These are phyloP conservation scores for Drosophila asahinai DNA, from an alignment of 1,140 invertebrate species.

Conservation along the genomic window DNA sequence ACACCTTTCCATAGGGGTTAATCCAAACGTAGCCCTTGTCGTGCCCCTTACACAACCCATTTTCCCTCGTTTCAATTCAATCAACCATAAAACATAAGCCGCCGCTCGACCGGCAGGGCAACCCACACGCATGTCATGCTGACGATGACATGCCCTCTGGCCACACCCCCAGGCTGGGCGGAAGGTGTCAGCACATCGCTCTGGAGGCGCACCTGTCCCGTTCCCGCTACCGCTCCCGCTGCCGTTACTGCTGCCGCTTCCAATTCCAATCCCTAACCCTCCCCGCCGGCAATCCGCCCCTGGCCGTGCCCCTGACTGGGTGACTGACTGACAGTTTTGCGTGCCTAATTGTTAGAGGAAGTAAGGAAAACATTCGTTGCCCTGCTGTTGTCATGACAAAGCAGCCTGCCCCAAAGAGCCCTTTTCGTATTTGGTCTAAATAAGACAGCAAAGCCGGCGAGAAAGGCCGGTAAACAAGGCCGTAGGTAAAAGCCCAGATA, in stretches of 20 bases:
- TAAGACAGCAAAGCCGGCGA: constrained; percentile 11
- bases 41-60: constrained; percentile 3
- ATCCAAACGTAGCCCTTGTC: constrained; percentile 8
- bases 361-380: constrained; percentile 49
- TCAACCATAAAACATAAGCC: constrained; percentile 66
- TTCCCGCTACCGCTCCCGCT: background rate
- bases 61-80: constrained; percentile 65
- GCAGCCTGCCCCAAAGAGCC: constrained; percentile 5
- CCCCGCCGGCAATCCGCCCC: constrained; percentile 2
- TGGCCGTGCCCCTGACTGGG: constrained; percentile 24
- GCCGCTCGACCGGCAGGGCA: constrained; percentile 4
- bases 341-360: constrained; percentile 71
- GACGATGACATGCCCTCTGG: constrained; percentile 46
- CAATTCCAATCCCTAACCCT: background rate
- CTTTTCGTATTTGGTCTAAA: constrained; percentile 12
- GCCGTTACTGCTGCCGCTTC: background rate
- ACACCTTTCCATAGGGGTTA: constrained; percentile 6
- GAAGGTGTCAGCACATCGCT: constrained; percentile 65
- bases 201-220: constrained; percentile 48
- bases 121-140: constrained; percentile 48
- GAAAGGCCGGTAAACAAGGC: background rate
- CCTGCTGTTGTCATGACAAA: constrained; percentile 39
- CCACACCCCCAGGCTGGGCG: constrained; percentile 27
- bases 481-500: background rate
- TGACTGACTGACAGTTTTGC: constrained; percentile 50